A percentile compares a stretch with the other conserved stretches of the same genome.
phyloP scores from a whole-genome alignment of 2,113 vertebrate species.

The Aramus guarauna region DNA sequence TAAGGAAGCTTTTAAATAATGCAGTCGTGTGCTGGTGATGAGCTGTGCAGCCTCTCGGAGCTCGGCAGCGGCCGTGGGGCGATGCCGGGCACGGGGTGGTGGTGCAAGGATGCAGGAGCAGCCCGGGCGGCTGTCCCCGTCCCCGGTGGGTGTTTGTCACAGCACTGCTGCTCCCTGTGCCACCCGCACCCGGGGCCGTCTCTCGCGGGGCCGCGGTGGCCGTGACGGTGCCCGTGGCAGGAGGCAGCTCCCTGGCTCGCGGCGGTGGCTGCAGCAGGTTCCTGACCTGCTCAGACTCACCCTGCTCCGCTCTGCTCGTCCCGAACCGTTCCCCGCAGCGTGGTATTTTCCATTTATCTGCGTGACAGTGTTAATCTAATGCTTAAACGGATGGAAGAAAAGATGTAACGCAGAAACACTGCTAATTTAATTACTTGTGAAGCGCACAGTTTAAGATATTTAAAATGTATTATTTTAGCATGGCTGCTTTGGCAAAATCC shows the following conservation, averaged over 20 bases:
- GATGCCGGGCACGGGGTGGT: rapidly evolving
- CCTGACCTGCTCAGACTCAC: not conserved
- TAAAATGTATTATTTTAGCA: slow-evolving; percentile 10
- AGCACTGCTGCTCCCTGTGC: not conserved
- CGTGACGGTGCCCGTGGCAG: not conserved
- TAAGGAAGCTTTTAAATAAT: not conserved
- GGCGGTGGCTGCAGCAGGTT: not conserved
- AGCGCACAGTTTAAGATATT: not conserved
- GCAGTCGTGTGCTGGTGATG: rapidly evolving
- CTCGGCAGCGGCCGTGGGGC: rapidly evolving
- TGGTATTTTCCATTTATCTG: not conserved
- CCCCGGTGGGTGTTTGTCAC: not conserved
- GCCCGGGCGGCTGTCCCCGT: rapidly evolving
- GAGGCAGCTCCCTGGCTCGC: not conserved
- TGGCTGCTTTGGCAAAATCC: not conserved
- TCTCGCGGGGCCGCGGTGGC: not conserved
- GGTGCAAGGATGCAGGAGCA: not conserved
- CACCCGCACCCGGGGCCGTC: rapidly evolving
- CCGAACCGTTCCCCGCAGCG: rapidly evolving
- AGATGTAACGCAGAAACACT: not conserved
- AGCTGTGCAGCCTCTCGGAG: not conserved
- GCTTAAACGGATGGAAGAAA: not conserved
- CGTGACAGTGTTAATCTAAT: not conserved
- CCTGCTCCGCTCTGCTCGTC: not conserved
- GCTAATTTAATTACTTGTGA: slow-evolving; percentile 28